Conservation (phyloP, 2,888 invertebrate genomes). For the Stenoptilia bipunctidactyla region DNA sequence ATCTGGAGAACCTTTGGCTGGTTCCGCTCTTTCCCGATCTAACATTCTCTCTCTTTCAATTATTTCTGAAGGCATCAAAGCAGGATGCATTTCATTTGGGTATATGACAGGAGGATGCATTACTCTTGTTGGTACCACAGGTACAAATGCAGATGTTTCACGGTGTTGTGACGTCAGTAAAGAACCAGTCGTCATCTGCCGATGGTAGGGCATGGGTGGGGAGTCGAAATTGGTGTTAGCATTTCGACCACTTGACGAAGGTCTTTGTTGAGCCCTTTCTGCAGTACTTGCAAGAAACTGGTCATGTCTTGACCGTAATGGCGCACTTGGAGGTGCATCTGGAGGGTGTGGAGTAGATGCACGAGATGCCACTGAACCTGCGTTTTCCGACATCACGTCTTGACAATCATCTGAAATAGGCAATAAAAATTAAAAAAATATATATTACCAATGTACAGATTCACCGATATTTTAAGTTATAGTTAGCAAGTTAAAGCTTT, state of each 20-base stretch:
- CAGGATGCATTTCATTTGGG: constrained; percentile 78
- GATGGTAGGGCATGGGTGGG: constrained; percentile 75
- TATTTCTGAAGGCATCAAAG: constrained; percentile 72
- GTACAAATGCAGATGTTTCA: constrained; percentile 88
- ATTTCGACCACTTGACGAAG: constrained; percentile 64
- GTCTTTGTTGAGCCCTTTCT: constrained; percentile 52
- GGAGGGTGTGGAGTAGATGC: constrained; percentile 64
- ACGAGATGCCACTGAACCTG: constrained; percentile 53
- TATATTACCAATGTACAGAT: too few relatives aligned
- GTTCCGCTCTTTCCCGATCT: constrained; percentile 57
- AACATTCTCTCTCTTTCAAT: constrained; percentile 68
- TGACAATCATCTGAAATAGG: constrained; percentile 49
- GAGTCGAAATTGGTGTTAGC: constrained; percentile 73
- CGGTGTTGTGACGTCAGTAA: constrained; percentile 72
- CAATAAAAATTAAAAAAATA: too few relatives aligned
- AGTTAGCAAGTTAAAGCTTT: too few relatives aligned
- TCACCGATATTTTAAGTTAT: too few relatives aligned
- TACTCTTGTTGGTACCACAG: constrained; percentile 84
- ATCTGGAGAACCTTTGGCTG: constrained; percentile 62
- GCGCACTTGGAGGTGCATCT: constrained; percentile 53
- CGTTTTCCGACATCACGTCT: constrained; percentile 61
- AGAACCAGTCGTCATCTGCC: constrained; percentile 70
- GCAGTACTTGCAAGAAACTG: constrained; percentile 72
- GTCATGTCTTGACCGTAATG: constrained; percentile 70
- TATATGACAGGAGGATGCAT: constrained; percentile 78